Conservation (phyloP, 2,113 vertebrate genomes). For the Lanius ludovicianus region DNA sequence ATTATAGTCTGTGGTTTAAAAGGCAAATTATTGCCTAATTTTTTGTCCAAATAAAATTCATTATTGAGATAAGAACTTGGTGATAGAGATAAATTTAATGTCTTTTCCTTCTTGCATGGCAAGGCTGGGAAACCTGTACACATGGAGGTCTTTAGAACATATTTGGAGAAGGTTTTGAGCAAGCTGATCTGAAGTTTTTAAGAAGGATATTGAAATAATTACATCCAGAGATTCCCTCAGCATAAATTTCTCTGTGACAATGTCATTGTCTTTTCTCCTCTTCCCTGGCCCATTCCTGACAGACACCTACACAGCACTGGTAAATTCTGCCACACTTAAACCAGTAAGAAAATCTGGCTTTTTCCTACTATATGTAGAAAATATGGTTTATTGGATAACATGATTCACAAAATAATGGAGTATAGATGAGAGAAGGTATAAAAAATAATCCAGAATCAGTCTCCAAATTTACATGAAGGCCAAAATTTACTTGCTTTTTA, state of each 20-base stretch:
- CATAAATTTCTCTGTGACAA: background rate
- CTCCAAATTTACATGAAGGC: background rate
- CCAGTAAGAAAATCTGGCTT: rapidly evolving
- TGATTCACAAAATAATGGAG: background rate
- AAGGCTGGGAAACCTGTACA: background rate
- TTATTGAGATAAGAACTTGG: background rate
- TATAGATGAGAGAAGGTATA: background rate
- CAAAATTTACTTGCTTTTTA: background rate
- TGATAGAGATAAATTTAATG: background rate
- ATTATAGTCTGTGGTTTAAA: background rate
- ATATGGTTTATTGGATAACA: background rate
- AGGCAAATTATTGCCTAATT: background rate
- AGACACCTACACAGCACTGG: background rate
- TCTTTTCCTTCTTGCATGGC: background rate
- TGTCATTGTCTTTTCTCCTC: background rate
- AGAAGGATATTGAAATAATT: background rate
- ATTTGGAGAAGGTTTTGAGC: background rate
- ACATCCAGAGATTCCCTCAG: background rate
- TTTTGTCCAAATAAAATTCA: background rate
- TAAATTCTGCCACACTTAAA: background rate
- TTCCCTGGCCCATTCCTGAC: background rate
- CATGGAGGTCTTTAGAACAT: background rate
- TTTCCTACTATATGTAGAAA: background rate
- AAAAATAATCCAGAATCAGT: background rate
- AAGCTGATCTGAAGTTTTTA: background rate